Evolutionary conservation across 1,140 invertebrate species (phyloP), one percentile per base, ranked within the genome.

Genomic region (Drosophila hydei): DNA sequence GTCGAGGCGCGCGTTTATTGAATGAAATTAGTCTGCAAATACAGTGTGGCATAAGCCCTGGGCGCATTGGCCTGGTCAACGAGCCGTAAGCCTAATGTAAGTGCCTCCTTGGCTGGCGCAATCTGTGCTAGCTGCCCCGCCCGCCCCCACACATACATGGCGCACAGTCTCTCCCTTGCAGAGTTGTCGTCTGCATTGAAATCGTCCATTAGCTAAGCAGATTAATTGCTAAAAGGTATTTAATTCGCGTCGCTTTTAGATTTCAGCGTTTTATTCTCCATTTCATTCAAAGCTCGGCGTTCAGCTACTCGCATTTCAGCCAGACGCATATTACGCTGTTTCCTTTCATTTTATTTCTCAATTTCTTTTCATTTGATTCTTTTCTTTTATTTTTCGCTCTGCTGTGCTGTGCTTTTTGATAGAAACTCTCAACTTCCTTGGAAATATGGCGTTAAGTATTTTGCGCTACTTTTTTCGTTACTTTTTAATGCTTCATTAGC

Each of bases 171-270:
- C 30, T 16, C 36, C 25, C 43, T 33, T 14, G 33, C 67, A 69
- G 63, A 69, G 63, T 72, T 71, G 75, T 65, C 72, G 72, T 85
- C 77, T 74, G 59, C 80, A 81, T 80, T 78, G 83, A 78, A 87
- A 87, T 78, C 83, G 81, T 87, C 81, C 81, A 87, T 87, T 87
- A 87, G 81, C 81, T 87, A 87, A 87, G 81, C 83, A 87, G 81
- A 87, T 87, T 87, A 87, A 87, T 87, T 87, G 81, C 81, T 87
- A 87, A 87, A 87, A 87, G 81, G 81, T 87, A 87, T 87, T 87
- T 87, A 87, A 87, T 87, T 87, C 81, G 83, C 75, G 78, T 81
- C 75, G 84, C 81, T 87, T 87, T 88, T 87, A 88, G 88, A 87
- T 87, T 81, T 73, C 56, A 69, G 67, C 60, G 50, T 40, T 27